phyloP scores from a whole-genome alignment of 2,797 vertebrate genomes.

The Alauda arvensis region DNA sequence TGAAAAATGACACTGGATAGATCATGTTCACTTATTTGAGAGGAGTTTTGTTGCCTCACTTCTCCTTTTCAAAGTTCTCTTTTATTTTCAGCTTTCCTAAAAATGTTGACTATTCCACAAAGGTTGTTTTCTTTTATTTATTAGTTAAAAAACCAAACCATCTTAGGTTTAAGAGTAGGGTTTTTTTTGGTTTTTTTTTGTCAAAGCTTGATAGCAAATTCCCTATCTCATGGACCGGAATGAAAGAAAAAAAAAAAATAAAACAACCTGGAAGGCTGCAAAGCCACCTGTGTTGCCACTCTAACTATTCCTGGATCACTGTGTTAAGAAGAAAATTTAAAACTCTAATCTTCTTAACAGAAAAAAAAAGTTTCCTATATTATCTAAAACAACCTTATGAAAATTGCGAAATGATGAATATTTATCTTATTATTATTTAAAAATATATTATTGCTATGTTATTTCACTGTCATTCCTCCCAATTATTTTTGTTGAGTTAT shows the following conservation, averaged over 20 bases:
- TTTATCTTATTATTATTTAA: slow-evolving; percentile 9
- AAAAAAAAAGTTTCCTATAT: background rate
- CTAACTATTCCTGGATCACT: background rate
- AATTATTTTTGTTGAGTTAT: slow-evolving; percentile 32
- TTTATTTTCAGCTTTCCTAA: background rate
- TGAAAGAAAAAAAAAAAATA: background rate
- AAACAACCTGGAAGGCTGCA: background rate
- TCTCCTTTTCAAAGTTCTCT: background rate
- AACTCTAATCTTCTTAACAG: background rate
- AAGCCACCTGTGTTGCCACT: background rate
- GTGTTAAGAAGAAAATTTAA: background rate
- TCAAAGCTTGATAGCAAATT: background rate
- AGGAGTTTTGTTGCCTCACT: background rate
- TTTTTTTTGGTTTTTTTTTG: background rate
- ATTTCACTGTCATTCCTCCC: slow-evolving; percentile 8
- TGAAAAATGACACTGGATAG: background rate
- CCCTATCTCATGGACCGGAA: background rate
- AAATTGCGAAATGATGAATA: slow-evolving; percentile 14
- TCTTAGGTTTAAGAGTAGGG: background rate
- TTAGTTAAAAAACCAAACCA: background rate
- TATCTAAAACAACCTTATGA: background rate
- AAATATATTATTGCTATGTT: background rate
- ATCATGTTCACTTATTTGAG: background rate
- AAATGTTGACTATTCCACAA: background rate
- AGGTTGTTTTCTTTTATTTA: background rate